These are phyloP conservation scores for Lysandra coridon DNA, from an alignment of 2,888 invertebrate species.

Conservation along the genomic window DNA sequence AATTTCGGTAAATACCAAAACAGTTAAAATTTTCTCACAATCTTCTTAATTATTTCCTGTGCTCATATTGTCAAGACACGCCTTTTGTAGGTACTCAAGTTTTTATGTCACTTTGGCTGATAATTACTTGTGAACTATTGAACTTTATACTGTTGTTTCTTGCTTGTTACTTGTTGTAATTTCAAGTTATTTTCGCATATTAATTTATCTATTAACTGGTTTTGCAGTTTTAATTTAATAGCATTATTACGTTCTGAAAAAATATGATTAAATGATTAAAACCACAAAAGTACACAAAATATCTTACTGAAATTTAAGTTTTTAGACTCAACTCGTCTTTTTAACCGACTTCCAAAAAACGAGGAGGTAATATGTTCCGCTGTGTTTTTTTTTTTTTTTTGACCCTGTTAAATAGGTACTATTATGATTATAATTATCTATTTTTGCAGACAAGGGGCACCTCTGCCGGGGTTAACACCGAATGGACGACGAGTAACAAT, in stretches of 20 bases:
- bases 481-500: slow-evolving; percentile 87
- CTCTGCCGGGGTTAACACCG: slow-evolving; percentile 87
- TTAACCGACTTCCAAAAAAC: too few relatives aligned
- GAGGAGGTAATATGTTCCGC: too few relatives aligned
- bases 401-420: neutral
- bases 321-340: neutral
- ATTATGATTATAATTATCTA: neutral
- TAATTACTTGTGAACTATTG: neutral
- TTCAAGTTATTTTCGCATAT: neutral
- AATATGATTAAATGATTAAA: neutral
- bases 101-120: neutral
- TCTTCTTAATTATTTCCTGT: neutral
- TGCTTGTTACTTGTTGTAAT: neutral
- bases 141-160: neutral
- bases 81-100: neutral
- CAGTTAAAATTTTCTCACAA: neutral
- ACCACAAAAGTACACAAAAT: neutral
- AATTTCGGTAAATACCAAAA: slow-evolving; percentile 6
- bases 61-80: neutral
- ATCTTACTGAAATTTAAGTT: too few relatives aligned
- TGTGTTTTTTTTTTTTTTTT: too few relatives aligned
- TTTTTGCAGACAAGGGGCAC: slow-evolving; percentile 24
- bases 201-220: neutral
- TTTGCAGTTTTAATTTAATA: neutral
- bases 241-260: neutral